Evolutionary conservation across 1,140 invertebrate species (phyloP), one percentile per base, ranked within the genome.

Genomic region (Lucilia sericata): DNA sequence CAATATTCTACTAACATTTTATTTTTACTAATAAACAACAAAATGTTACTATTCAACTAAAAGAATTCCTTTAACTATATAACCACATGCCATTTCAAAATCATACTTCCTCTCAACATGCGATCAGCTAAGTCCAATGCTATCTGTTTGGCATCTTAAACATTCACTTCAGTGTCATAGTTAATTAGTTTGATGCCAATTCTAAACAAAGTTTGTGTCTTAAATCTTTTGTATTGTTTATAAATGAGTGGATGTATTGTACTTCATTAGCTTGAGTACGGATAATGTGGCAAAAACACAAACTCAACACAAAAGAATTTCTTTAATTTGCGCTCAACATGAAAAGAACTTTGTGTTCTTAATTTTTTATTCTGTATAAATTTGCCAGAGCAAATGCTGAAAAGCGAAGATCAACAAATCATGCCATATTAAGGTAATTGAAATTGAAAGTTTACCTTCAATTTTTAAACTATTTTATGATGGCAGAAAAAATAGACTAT

Each of bases 381-480:
- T 30, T 30, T 30, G 25, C 25, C 25, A 30, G 25, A 30, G 1
- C 25, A 30, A 30, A 42, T n/a, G 55, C n/a, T 60, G n/a, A 70
- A 70, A 25, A 21, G 19, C 65, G 65, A 70, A 70, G n/a, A 21
- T 10, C 76, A 49, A 80, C 76, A 80, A 80, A 51, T 80, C 76
- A 80, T 21, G 10, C 76, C 76, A 80, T 51, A 80, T 80, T 80
- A 21, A 80, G 19, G n/a, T 80, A 80, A 80, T 80, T 80, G 25
- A 47, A 80, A 49, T 80, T 80, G 42, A 80, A 80, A 80, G 76
- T 80, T 80, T 80, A 49, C 76, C 76, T 80, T 80, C 76, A 30
- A 80, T 21, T 70, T 30, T 19, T 21, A 70, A 19, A 25, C 19
- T 25, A 17, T 60, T 70, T 70, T 60, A n/a, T 70, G 9, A 70